A percentile compares a stretch with the other conserved stretches of the same genome.
phyloP scores from a whole-genome alignment of 1,140 invertebrate species.

The Drosophila chauvacae region DNA sequence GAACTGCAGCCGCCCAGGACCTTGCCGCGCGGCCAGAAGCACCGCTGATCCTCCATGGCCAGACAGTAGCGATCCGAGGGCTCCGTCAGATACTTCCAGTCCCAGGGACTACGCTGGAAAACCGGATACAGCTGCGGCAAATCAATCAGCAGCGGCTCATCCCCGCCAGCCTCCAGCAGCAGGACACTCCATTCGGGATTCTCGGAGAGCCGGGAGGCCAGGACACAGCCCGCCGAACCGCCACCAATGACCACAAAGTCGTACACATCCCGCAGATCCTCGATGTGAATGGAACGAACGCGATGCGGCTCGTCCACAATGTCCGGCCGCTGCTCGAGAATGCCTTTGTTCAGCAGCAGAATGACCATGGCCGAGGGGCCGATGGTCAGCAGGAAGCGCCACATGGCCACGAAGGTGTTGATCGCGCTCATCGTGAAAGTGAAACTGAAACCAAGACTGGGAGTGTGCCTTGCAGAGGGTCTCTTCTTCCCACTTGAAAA shows the following conservation, averaged over 20 bases:
- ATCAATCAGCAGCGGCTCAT: constrained; percentile 90
- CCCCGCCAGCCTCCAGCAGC: constrained; percentile 92
- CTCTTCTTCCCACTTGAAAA: not conserved
- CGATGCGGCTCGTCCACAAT: constrained; percentile 88
- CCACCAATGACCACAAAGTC: constrained; percentile 93
- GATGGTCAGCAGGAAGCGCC: constrained; percentile 87
- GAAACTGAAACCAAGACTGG: constrained; percentile 7
- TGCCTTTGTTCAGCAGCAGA: constrained; percentile 86
- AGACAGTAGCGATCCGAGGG: constrained; percentile 88
- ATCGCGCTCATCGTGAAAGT: constrained; percentile 56
- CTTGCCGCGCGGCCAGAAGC: constrained; percentile 91
- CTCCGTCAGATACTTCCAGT: constrained; percentile 93
- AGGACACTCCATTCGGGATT: constrained; percentile 89
- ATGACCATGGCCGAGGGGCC: constrained; percentile 87
- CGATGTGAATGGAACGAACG: constrained; percentile 85
- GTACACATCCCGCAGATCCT: constrained; percentile 86
- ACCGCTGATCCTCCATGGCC: constrained; percentile 87
- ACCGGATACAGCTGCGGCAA: constrained; percentile 90
- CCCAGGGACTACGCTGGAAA: constrained; percentile 89
- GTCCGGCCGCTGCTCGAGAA: constrained; percentile 87
- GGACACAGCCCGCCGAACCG: constrained; percentile 92
- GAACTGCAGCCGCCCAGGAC: constrained; percentile 93
- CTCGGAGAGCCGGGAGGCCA: constrained; percentile 91
- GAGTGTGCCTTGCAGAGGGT: not conserved
- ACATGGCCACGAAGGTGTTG: constrained; percentile 67